Evolutionary conservation across 2,888 invertebrate species (phyloP).

Genomic region (Chaitophorus viminalis): DNA sequence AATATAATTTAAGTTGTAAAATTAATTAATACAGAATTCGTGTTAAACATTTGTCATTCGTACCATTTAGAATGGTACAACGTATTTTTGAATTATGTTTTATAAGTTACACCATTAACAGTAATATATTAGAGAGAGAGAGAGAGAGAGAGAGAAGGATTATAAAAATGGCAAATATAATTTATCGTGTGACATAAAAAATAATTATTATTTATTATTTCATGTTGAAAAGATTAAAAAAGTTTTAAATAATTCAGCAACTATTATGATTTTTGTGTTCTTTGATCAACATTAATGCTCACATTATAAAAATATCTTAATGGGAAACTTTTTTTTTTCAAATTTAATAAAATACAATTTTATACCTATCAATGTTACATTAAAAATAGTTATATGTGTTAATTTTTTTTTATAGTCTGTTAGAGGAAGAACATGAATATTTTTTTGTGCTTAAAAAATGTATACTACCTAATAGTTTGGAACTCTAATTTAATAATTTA

Average conservation of each 20-base stretch:
- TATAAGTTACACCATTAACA: conserved; percentile 50
- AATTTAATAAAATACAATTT: conserved; percentile 9
- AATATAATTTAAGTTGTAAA: conserved; percentile 18
- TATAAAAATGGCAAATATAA: conserved; percentile 46
- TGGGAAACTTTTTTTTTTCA: not conserved
- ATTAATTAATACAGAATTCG: conserved; percentile 41
- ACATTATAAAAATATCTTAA: conserved; percentile 19
- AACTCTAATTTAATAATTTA: conserved; percentile 24
- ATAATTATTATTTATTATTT: conserved; percentile 51
- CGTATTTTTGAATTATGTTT: conserved; percentile 55
- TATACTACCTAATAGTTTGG: conserved; percentile 30
- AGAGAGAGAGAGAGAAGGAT: conserved; percentile 39
- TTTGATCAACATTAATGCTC: conserved; percentile 40
- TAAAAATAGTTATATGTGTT: not conserved
- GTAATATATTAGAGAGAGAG: conserved; percentile 42
- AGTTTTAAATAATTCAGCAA: conserved; percentile 33
- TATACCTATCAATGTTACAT: not conserved
- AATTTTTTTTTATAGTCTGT: not conserved
- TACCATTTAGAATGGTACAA: conserved; percentile 39
- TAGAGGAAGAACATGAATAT: conserved; percentile 8
- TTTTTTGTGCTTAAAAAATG: conserved; percentile 14
- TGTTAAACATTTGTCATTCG: conserved; percentile 49
- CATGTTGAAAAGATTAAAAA: conserved; percentile 47
- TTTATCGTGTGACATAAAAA: conserved; percentile 40
- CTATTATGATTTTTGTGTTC: conserved; percentile 21